phyloP scores from a whole-genome alignment of 2,797 vertebrate species.

The Falco naumanni region DNA sequence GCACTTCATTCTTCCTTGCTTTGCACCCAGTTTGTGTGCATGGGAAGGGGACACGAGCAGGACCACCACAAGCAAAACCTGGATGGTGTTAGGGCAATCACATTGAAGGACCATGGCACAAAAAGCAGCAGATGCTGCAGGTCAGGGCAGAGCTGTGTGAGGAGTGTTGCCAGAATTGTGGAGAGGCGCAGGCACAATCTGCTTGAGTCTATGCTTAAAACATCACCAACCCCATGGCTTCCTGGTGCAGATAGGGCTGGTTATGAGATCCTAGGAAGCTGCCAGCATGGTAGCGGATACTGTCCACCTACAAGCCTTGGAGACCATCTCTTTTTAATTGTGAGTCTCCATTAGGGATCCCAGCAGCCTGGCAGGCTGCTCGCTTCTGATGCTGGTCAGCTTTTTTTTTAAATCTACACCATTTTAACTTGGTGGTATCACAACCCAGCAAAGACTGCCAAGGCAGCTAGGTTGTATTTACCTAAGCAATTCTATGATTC shows the following conservation, averaged over 20 bases:
- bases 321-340: not conserved
- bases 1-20: not conserved
- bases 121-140: not conserved
- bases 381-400: not conserved
- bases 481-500: not conserved
- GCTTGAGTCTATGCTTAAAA: not conserved
- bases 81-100: not conserved
- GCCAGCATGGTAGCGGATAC: not conserved
- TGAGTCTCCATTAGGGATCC: not conserved
- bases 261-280: not conserved
- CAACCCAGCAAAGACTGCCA: not conserved
- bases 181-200: not conserved
- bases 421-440: not conserved
- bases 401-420: not conserved
- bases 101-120: not conserved
- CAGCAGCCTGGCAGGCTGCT: not conserved
- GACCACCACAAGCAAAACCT: not conserved
- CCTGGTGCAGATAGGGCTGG: rapidly evolving
- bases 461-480: not conserved
- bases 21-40: not conserved
- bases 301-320: not conserved
- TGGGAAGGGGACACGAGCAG: not conserved
- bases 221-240: rapidly evolving
- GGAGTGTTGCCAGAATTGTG: not conserved
- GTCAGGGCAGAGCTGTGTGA: not conserved